A percentile compares a stretch with the other conserved stretches of the same genome.
Conservation (phyloP, 2,888 invertebrate genomes). For the Lochmaea crataegi region DNA sequence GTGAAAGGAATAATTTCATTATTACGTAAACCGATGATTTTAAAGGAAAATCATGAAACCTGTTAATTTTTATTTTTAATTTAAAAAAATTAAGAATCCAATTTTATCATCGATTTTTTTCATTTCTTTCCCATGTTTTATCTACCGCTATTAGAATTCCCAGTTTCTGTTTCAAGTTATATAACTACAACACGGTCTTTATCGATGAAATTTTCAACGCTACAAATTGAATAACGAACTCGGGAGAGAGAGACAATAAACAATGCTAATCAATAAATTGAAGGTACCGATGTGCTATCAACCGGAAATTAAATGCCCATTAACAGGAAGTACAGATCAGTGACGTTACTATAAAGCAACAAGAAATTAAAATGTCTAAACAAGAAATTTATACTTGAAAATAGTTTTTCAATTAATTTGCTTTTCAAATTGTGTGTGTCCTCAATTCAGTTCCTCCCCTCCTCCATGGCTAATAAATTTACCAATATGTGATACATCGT, state of each 20-base stretch:
- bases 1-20: no score
- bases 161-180: constrained; percentile 9
- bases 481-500: no score
- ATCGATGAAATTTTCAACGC: constrained; percentile 7
- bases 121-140: not conserved
- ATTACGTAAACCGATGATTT: no score
- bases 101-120: not conserved
- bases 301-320: constrained; percentile 54
- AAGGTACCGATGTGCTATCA: constrained; percentile 47
- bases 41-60: no score
- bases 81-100: no score
- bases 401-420: not conserved
- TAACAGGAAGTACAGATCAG: constrained; percentile 49
- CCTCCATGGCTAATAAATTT: no score
- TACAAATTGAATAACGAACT: constrained; percentile 27
- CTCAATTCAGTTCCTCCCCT: no score
- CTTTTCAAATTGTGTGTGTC: no score
- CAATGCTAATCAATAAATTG: constrained; percentile 49
- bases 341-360: constrained; percentile 6
- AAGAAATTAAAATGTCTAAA: not conserved
- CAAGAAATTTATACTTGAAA: not conserved
- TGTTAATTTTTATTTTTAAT: no score
- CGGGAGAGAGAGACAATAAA: constrained; percentile 36
- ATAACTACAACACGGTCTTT: constrained; percentile 20
- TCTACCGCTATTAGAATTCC: not conserved